These are phyloP conservation scores for Battus philenor DNA, from an alignment of 1,140 invertebrate genomes.

Conservation along the genomic window DNA sequence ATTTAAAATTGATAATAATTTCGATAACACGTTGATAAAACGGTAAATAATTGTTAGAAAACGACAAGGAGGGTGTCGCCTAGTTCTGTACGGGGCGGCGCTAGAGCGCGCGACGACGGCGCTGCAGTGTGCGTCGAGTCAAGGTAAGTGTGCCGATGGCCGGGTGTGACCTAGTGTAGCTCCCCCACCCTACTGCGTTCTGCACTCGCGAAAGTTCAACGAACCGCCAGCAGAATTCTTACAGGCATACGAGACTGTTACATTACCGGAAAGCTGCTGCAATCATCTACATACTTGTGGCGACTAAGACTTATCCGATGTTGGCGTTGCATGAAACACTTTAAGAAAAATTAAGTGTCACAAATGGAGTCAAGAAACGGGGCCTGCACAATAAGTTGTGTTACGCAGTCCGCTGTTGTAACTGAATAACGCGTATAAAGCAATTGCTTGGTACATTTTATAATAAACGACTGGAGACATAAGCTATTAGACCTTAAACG, in stretches of 20 bases:
- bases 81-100: slow-evolving; percentile 61
- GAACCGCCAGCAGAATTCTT: slow-evolving; percentile 71
- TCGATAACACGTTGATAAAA: slow-evolving; percentile 10
- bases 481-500: too few relatives aligned
- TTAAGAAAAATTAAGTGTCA: slow-evolving; percentile 4
- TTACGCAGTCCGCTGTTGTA: too few relatives aligned
- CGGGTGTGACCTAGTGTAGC: slow-evolving; percentile 66
- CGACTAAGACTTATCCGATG: slow-evolving; percentile 12
- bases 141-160: slow-evolving; percentile 73
- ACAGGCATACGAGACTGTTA: slow-evolving; percentile 66
- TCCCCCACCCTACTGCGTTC: slow-evolving; percentile 63
- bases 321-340: slow-evolving; percentile 5
- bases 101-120: slow-evolving; percentile 43
- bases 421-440: too few relatives aligned
- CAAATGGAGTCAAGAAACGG: too few relatives aligned
- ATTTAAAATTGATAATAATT: not conserved
- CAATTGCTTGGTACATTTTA: too few relatives aligned
- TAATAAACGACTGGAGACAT: too few relatives aligned
- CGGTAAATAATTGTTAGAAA: slow-evolving; percentile 42
- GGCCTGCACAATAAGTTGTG: too few relatives aligned
- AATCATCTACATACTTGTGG: slow-evolving; percentile 57
- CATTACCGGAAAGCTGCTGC: slow-evolving; percentile 71
- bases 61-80: slow-evolving; percentile 40
- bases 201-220: slow-evolving; percentile 72
- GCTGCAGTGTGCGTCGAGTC: too few relatives aligned